These are phyloP conservation scores for Rattus rattus DNA, from an alignment of 2,113 vertebrate genomes.

Conservation along the genomic window DNA sequence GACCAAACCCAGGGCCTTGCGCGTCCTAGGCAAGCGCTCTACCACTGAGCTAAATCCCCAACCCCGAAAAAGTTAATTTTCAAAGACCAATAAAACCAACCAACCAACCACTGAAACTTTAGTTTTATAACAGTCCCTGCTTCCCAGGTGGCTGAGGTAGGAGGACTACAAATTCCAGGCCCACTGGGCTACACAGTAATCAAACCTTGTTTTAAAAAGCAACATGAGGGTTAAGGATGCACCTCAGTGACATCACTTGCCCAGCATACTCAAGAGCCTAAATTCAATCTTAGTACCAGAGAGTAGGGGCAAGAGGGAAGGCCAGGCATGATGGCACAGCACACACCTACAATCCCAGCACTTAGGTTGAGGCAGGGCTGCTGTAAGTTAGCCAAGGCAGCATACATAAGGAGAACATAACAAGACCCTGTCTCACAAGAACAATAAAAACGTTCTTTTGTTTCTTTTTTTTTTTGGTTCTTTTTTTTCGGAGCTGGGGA, in stretches of 20 bases:
- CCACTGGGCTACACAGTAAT: background rate
- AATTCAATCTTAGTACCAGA: background rate
- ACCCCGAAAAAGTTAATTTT: background rate
- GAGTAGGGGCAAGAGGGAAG: background rate
- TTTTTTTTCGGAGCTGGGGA: no score
- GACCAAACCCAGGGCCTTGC: no score
- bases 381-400: background rate
- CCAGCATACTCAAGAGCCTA: background rate
- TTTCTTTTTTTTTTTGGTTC: no score
- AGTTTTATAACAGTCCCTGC: background rate
- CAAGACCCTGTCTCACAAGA: background rate
- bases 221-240: background rate
- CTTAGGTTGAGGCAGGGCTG: background rate
- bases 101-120: background rate
- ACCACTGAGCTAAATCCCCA: no score
- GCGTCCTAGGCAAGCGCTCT: no score
- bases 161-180: background rate
- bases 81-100: background rate
- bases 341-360: background rate
- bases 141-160: background rate
- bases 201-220: background rate
- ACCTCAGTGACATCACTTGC: background rate
- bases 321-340: background rate
- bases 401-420: background rate
- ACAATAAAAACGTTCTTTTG: background rate